phyloP scores from a whole-genome alignment of 2,888 invertebrate species.

The Pediacus dermestoides region DNA sequence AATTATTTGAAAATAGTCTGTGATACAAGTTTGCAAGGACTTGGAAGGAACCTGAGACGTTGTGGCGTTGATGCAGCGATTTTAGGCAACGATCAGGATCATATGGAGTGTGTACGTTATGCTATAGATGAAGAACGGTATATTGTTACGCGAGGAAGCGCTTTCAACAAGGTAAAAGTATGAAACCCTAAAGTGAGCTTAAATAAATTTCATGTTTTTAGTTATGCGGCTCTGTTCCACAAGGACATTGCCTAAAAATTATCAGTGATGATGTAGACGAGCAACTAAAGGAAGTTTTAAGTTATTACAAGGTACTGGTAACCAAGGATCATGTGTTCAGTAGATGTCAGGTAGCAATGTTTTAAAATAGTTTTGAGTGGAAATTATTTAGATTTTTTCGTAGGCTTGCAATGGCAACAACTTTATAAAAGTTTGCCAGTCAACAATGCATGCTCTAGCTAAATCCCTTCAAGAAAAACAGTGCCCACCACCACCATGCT shows the following conservation, averaged over 20 bases:
- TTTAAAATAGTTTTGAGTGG: neutral
- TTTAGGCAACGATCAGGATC: slow-evolving; percentile 51
- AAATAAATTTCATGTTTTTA: slow-evolving; percentile 34
- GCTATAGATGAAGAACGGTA: slow-evolving; percentile 54
- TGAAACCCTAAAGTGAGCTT: too few relatives aligned
- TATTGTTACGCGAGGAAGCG: slow-evolving; percentile 50
- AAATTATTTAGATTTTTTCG: slow-evolving; percentile 13
- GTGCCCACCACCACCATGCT: slow-evolving; percentile 22
- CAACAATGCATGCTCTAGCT: slow-evolving; percentile 46
- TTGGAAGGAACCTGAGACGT: slow-evolving; percentile 61
- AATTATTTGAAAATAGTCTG: slow-evolving; percentile 53
- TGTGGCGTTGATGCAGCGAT: slow-evolving; percentile 60
- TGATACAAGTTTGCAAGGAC: slow-evolving; percentile 58
- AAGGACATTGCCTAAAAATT: slow-evolving; percentile 59
- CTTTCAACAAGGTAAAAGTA: neutral
- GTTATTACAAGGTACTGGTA: slow-evolving; percentile 62
- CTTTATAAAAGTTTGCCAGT: slow-evolving; percentile 49
- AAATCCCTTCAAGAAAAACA: slow-evolving; percentile 21
- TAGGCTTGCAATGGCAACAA: slow-evolving; percentile 53
- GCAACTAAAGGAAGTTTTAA: slow-evolving; percentile 65
- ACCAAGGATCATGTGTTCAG: slow-evolving; percentile 64
- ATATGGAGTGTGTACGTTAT: slow-evolving; percentile 53
- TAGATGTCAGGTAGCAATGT: slow-evolving; percentile 62
- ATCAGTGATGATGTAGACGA: slow-evolving; percentile 54
- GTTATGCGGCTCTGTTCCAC: slow-evolving; percentile 53